Percentiles rank a stretch among this genome's conserved stretches.
These are phyloP conservation scores for Porites australiensis DNA, from an alignment of 64 coral and sea anemone genomes.

Conservation along the genomic window DNA sequence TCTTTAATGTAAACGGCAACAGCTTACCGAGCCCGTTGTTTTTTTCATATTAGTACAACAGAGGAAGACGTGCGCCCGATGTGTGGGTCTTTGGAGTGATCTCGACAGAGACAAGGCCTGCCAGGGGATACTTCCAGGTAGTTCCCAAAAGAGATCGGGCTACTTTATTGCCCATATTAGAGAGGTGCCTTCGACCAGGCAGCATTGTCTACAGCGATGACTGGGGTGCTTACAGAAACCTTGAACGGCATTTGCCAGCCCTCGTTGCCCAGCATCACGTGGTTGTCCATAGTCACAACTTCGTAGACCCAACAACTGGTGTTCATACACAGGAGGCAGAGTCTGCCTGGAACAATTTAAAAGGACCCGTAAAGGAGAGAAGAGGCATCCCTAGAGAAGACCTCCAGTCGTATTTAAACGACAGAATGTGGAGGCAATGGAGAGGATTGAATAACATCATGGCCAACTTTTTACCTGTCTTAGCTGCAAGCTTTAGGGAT, in stretches of 20 bases:
- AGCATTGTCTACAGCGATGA: conserved; percentile 43
- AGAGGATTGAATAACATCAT: neutral
- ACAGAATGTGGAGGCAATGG: too few relatives aligned
- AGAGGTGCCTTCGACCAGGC: conserved; percentile 30
- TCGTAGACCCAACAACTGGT: conserved; percentile 46
- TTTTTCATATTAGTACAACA: conserved; percentile 30
- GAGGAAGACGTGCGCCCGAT: conserved; percentile 24
- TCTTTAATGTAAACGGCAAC: too few relatives aligned
- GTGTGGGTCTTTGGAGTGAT: conserved; percentile 52
- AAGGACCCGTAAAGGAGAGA: conserved; percentile 32
- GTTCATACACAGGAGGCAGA: neutral
- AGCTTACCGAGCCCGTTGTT: too few relatives aligned
- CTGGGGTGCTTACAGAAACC: conserved; percentile 27
- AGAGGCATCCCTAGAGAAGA: conserved; percentile 28
- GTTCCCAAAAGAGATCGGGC: conserved; percentile 7
- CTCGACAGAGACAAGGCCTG: neutral
- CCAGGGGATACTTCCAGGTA: conserved; percentile 31
- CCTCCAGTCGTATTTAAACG: conserved; percentile 4
- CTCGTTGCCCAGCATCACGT: conserved; percentile 6
- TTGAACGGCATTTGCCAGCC: neutral
- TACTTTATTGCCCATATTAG: neutral
- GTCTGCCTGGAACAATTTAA: conserved; percentile 28
- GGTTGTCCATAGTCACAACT: conserved; percentile 35
- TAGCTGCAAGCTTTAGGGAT: neutral
- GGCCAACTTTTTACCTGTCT: neutral